A percentile compares a stretch with the other conserved stretches of the same genome.
These are phyloP conservation scores for Coptodon bakossiorum DNA, from an alignment of 2,113 vertebrate genomes.

Conservation along the genomic window DNA sequence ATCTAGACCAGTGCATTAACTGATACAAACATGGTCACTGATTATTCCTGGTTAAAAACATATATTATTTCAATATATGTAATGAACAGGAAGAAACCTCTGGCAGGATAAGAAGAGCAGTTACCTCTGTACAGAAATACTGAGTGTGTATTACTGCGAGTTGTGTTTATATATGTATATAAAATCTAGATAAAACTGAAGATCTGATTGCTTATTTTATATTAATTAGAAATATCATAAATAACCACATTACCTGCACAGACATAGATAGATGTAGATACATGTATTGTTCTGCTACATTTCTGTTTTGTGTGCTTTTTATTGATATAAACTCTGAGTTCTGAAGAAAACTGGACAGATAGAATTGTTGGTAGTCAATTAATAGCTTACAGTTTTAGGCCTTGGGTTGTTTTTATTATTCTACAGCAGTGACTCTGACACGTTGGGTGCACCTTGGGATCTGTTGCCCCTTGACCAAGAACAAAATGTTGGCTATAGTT, in stretches of 20 bases:
- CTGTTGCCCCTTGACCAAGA: slow-evolving; percentile 37
- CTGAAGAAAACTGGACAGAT: background rate
- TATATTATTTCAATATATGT: background rate
- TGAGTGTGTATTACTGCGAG: background rate
- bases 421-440: slow-evolving; percentile 44
- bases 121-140: background rate
- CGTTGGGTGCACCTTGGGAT: slow-evolving; percentile 35
- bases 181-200: background rate
- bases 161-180: background rate
- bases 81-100: background rate
- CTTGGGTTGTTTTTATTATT: slow-evolving; percentile 14
- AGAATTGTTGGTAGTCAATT: background rate
- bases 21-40: background rate
- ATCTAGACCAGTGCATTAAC: background rate
- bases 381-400: background rate
- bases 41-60: background rate
- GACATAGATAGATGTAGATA: background rate
- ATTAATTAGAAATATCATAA: background rate
- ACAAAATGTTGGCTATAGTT: slow-evolving; percentile 37
- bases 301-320: background rate
- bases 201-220: background rate
- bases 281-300: background rate
- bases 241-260: background rate
- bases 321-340: background rate
- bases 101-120: background rate